phyloP scores from a whole-genome alignment of 2,888 invertebrate species.

The Hyles lineata region DNA sequence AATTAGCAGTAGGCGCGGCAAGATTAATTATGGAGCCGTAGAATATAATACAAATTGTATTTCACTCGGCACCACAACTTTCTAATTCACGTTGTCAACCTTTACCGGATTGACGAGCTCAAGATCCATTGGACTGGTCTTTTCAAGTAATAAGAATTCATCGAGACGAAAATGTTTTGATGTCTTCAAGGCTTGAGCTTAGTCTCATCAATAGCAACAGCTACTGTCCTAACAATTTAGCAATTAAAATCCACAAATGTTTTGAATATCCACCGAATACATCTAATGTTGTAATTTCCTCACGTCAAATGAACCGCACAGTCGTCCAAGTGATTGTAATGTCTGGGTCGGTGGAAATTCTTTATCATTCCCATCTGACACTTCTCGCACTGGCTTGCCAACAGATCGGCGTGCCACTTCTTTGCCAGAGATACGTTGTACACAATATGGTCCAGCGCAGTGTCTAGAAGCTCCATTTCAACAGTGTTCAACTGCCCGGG shows the following conservation, averaged over 20 bases:
- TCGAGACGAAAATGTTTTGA: not conserved
- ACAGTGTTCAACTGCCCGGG: slow-evolving; percentile 53
- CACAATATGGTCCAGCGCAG: slow-evolving; percentile 46
- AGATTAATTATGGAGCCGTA: slow-evolving; percentile 1
- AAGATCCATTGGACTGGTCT: not conserved
- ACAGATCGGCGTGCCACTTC: slow-evolving; percentile 50
- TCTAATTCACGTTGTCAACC: not conserved
- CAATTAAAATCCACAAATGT: not conserved
- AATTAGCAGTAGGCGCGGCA: slow-evolving; percentile 26
- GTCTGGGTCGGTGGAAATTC: slow-evolving; percentile 45
- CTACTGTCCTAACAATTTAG: too few relatives aligned
- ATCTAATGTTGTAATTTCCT: not conserved
- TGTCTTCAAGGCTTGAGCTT: too few relatives aligned
- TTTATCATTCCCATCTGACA: slow-evolving; percentile 46
- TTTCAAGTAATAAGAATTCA: too few relatives aligned
- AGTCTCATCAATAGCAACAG: too few relatives aligned
- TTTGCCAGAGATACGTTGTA: slow-evolving; percentile 49
- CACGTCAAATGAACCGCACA: slow-evolving; percentile 40
- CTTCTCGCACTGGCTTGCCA: slow-evolving; percentile 34
- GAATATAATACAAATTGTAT: not conserved
- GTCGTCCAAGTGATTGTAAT: slow-evolving; percentile 44
- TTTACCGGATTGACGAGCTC: not conserved
- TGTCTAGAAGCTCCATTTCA: slow-evolving; percentile 57
- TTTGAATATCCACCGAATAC: not conserved
- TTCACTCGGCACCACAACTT: not conserved